Percentiles rank a stretch among this genome's conserved stretches.
Conservation (phyloP, 2,797 vertebrate species). For the Lithobates sylvaticus region DNA sequence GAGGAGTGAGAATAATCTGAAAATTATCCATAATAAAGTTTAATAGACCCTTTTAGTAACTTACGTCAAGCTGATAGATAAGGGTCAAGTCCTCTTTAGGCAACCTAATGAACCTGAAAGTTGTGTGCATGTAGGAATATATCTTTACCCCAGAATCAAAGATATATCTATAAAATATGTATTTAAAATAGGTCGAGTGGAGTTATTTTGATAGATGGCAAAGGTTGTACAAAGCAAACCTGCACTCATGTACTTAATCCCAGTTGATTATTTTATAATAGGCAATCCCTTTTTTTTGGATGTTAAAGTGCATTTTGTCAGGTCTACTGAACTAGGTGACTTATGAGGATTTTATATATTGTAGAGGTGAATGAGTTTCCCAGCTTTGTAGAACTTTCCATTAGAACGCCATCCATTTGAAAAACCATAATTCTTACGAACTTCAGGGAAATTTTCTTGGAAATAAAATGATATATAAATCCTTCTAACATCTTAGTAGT, state of each 20-base stretch:
- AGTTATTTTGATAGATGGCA: too few species aligned
- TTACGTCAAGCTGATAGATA: too few species aligned
- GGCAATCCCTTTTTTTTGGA: slow-evolving; percentile 17
- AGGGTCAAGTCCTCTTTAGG: too few species aligned
- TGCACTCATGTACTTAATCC: not conserved
- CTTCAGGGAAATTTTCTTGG: slow-evolving; percentile 42
- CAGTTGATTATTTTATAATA: slow-evolving; percentile 10
- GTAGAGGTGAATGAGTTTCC: slow-evolving; percentile 36
- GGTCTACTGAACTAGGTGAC: not conserved
- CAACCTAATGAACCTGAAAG: too few species aligned
- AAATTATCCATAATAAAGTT: too few species aligned
- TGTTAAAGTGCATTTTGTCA: not conserved
- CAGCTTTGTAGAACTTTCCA: slow-evolving; percentile 37
- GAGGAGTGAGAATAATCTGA: too few species aligned
- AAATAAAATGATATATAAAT: slow-evolving; percentile 24
- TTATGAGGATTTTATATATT: slow-evolving; percentile 32
- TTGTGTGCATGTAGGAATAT: too few species aligned
- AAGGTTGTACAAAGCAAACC: too few species aligned
- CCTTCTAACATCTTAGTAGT: slow-evolving; percentile 19
- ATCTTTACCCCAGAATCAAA: too few species aligned
- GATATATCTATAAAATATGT: too few species aligned
- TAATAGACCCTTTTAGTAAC: too few species aligned
- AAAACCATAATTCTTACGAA: slow-evolving; percentile 44
- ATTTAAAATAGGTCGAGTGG: too few species aligned
- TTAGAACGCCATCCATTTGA: slow-evolving; percentile 21